phyloP scores from a whole-genome alignment of 23 tunicate species.

The Clavelina lepadiformis region DNA sequence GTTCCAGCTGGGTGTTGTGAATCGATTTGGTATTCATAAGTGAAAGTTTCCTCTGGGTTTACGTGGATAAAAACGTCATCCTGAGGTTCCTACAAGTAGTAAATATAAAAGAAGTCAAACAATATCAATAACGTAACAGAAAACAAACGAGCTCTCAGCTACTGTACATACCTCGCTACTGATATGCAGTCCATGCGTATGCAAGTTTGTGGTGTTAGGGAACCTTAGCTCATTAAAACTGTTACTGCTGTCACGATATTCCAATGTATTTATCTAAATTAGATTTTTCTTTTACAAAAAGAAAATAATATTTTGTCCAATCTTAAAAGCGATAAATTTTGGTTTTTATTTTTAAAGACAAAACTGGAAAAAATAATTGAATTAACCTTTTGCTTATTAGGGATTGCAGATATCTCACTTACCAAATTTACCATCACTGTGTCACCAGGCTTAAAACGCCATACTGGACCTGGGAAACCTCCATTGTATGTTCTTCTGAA shows the following conservation, averaged over 20 bases:
- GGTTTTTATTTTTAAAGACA: not conserved
- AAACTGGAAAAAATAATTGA: too few relatives aligned
- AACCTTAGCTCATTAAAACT: slow-evolving; percentile 25
- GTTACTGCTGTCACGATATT: slow-evolving; percentile 22
- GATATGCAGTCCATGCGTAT: slow-evolving; percentile 87
- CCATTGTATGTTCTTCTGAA: slow-evolving; percentile 39
- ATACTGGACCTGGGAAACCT: slow-evolving; percentile 41
- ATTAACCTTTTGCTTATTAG: too few relatives aligned
- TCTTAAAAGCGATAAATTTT: not conserved
- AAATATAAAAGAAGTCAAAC: not conserved
- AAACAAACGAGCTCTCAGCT: not conserved
- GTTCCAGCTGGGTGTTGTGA: slow-evolving; percentile 68
- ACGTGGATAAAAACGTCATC: slow-evolving; percentile 63
- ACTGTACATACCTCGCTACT: slow-evolving; percentile 45
- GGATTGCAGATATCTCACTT: too few relatives aligned
- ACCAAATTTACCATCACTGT: slow-evolving; percentile 32
- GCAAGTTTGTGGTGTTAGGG: slow-evolving; percentile 78
- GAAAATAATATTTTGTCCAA: not conserved
- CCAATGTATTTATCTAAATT: slow-evolving; percentile 32
- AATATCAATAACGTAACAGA: not conserved
- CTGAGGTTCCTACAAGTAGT: slow-evolving; percentile 56
- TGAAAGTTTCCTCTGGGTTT: slow-evolving; percentile 24
- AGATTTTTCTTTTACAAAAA: not conserved
- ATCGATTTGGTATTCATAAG: slow-evolving; percentile 38
- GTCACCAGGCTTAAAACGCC: slow-evolving; percentile 46